These are phyloP conservation scores for Acanthiza pusilla DNA, from an alignment of 2,797 vertebrate species.

Conservation along the genomic window DNA sequence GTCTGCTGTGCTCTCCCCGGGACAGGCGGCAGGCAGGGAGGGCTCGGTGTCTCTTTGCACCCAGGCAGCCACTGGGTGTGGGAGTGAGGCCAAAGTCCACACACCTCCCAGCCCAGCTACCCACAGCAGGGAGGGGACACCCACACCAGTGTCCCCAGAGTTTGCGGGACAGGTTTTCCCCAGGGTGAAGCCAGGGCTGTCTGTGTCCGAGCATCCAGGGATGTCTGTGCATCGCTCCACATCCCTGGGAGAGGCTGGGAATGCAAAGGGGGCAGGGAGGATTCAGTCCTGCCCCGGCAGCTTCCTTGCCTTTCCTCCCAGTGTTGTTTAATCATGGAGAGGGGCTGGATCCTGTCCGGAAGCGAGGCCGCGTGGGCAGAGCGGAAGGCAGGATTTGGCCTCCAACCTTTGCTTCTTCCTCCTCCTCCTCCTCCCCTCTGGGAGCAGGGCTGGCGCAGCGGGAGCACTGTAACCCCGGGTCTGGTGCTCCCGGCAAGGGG, in stretches of 20 bases:
- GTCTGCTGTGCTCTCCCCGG: background rate
- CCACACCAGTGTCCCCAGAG: accelerated
- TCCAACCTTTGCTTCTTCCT: constrained; percentile 20
- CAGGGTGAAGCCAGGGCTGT: background rate
- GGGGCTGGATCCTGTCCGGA: constrained; percentile 5
- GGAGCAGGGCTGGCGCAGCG: background rate
- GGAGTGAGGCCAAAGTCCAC: background rate
- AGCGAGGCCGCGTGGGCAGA: constrained; percentile 38
- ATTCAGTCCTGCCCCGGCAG: background rate
- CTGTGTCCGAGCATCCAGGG: accelerated
- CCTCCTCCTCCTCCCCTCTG: background rate
- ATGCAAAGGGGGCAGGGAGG: background rate
- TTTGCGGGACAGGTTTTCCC: background rate
- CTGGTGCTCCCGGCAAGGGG: background rate
- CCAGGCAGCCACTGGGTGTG: background rate
- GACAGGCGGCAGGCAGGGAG: background rate
- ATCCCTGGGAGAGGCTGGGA: background rate
- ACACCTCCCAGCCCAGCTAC: background rate
- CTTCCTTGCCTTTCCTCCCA: background rate
- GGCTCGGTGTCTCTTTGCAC: background rate
- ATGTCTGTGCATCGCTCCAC: accelerated
- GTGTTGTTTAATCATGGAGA: background rate
- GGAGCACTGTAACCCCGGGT: background rate
- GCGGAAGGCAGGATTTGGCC: constrained; percentile 55
- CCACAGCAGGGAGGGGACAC: background rate